Percentiles rank a stretch among this genome's conserved stretches.
Conservation (phyloP, 2,888 invertebrate genomes). For the Synanthedon tipuliformis region DNA sequence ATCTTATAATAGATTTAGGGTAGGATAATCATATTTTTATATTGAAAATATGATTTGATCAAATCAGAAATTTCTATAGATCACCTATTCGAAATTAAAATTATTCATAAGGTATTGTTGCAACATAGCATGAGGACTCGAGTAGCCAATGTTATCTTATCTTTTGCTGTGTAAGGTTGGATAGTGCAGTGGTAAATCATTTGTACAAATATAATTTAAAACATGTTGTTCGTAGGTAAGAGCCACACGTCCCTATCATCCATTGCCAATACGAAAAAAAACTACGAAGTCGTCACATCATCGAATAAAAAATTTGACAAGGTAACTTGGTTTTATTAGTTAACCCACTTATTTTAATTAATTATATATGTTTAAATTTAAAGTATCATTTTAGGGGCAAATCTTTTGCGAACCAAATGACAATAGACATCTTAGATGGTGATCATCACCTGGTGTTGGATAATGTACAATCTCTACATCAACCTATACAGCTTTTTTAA, state of each 20-base stretch:
- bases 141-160: constrained; percentile 40
- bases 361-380: too few relatives aligned
- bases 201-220: constrained; percentile 23
- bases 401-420: too few relatives aligned
- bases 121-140: neutral
- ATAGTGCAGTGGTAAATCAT: constrained; percentile 21
- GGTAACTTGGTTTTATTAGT: constrained; percentile 20
- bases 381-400: too few relatives aligned
- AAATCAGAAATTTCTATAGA: neutral
- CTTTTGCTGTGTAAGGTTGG: constrained; percentile 35
- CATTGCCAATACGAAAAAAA: constrained; percentile 17
- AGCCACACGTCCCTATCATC: constrained; percentile 39
- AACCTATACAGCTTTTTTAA: too few relatives aligned
- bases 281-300: constrained; percentile 11
- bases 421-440: too few relatives aligned
- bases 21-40: too few relatives aligned
- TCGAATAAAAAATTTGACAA: constrained; percentile 21
- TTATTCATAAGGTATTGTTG: neutral
- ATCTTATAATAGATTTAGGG: too few relatives aligned
- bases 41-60: too few relatives aligned
- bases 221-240: constrained; percentile 56
- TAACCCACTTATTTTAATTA: neutral
- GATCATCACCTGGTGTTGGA: too few relatives aligned
- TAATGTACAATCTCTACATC: too few relatives aligned
- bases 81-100: neutral